Evolutionary conservation across 2,797 vertebrate genomes (phyloP), one percentile per base, ranked within the genome.

Genomic region (Enteromius trimaculatus): DNA sequence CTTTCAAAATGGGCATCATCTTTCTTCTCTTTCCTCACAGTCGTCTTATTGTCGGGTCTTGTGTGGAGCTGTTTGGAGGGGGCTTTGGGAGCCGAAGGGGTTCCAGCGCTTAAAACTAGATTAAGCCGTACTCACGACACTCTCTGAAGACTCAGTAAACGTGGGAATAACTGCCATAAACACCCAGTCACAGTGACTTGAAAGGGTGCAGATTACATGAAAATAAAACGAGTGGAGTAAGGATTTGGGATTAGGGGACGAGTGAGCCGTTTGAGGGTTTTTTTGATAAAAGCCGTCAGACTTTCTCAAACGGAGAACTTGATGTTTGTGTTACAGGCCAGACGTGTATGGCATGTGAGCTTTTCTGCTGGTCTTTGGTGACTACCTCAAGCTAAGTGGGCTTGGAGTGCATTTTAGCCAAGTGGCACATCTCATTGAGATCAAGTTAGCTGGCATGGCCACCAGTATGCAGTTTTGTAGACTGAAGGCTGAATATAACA

Each of bases 181-280:
- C 68, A 83, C 26, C 17, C 34, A 19, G 75, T 84, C 79, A 44
- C 62, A 49, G 74, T 79, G 74, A 78, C 83, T 79, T 85, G 65
- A 87, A 86, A 83, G 42, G 47, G 64, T 19, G 53, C 39, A 62
- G 76, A 62, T 53, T 74, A 75, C 21, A 85, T 55, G 69, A 72
- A 65, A 69, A 83, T 77, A 55, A 49, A 71, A 53, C 10, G 47
- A 76, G 72, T 37, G 49, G 51, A 76, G 65, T 53, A 66, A 77
- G 80, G 80, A 81, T 83, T 80, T 68, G 34, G 60, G 87, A 81
- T 81, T 86, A 86, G 76, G 37, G 83, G 51, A 80, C 44, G 21
- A 81, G 60, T 26, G 64, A 82, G 82, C 84, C 55, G 13, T 70
- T 51, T 58, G 49, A 79, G 64, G 70, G 55, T 44, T 82, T 81